phyloP scores from a whole-genome alignment of 2,888 invertebrate genomes.

The Noctuana brunneofusca region DNA sequence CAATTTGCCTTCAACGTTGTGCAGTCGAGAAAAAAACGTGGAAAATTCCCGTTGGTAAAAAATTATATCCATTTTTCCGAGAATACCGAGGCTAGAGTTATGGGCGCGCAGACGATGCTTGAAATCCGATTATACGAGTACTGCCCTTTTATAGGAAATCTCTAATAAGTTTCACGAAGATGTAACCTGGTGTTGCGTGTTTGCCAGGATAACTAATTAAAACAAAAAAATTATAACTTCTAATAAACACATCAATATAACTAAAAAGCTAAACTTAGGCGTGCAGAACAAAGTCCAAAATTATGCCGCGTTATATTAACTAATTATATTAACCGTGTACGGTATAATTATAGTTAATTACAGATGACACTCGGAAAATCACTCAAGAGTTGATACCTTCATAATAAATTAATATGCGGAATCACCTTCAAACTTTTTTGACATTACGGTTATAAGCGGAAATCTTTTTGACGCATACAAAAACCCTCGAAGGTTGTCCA shows the following conservation, averaged over 20 bases:
- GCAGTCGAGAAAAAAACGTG: constrained; percentile 60
- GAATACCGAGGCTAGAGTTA: constrained; percentile 62
- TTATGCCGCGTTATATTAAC: background rate
- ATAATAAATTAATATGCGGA: constrained; percentile 37
- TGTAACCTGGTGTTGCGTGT: constrained; percentile 6
- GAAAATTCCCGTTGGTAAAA: constrained; percentile 57
- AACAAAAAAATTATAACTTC: no score
- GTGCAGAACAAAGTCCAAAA: background rate
- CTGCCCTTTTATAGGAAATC: constrained; percentile 59
- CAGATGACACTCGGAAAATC: constrained; percentile 20
- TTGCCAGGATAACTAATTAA: no score
- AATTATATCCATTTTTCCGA: constrained; percentile 76
- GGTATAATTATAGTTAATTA: constrained; percentile 7
- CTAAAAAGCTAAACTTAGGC: background rate
- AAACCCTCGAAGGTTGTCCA: constrained; percentile 48
- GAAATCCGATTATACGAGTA: constrained; percentile 69
- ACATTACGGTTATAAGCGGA: constrained; percentile 47
- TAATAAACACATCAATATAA: background rate
- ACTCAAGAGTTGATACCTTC: constrained; percentile 6
- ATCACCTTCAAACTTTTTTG: constrained; percentile 42
- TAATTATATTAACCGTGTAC: background rate
- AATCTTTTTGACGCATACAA: constrained; percentile 47
- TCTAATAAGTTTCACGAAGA: constrained; percentile 49
- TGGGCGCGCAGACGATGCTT: constrained; percentile 56
- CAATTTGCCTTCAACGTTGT: constrained; percentile 73